Base-by-base conservation (phyloP, 2,113 vertebrate genomes). In the Mohoua ochrocephala region DNA sequence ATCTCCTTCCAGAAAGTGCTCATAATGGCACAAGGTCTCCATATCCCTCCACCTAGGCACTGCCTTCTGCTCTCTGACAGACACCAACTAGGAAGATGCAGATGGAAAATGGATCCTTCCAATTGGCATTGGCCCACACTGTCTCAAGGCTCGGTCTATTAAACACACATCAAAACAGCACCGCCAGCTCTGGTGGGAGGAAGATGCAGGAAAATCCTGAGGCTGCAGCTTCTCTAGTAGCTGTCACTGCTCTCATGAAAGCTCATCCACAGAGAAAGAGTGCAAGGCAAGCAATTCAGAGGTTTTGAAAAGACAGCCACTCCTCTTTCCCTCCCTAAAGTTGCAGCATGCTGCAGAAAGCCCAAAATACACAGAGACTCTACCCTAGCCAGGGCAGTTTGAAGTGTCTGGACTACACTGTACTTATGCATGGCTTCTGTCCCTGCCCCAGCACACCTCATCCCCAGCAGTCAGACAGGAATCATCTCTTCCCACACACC, bases 271-370 rank as follows among this genome's bases (percentile, higher is more conserved):
- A 81, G 54, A 88, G 79, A 24, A 70, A 59, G 89, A 95, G 78
- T 93, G 94, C 84, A 91, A 93, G 69, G 88, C 92, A 88, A 96
- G 95, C 93, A 78, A 30, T 91, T 93, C 87, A n/a, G 59, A 91
- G 52, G 63, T 41, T 57, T 44, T 86, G 59, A 89, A 64, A 93
- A 87, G 39, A 69, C 60, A 71, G 56, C 8, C 8, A 0, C 69
- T 93, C 52, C 47, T 90, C 47, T 63, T 69, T 41, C n/a, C 52
- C 56, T 91, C 80, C 37, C 49, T 68, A 0, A 87, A 94, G 65
- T 52, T 7, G 0, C 85, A 86, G 79, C 47, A 35, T 8, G 42
- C 75, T 78, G 39, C 39, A 12, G 52, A 59, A 81, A 92, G 71
- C 27, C 56, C 42, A 35, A 70, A 88, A 77, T 20, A 74, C 63